Percentiles rank a stretch among this genome's conserved stretches.
Conservation (phyloP, 2,113 vertebrate species). For the Platichthys flesus region DNA sequence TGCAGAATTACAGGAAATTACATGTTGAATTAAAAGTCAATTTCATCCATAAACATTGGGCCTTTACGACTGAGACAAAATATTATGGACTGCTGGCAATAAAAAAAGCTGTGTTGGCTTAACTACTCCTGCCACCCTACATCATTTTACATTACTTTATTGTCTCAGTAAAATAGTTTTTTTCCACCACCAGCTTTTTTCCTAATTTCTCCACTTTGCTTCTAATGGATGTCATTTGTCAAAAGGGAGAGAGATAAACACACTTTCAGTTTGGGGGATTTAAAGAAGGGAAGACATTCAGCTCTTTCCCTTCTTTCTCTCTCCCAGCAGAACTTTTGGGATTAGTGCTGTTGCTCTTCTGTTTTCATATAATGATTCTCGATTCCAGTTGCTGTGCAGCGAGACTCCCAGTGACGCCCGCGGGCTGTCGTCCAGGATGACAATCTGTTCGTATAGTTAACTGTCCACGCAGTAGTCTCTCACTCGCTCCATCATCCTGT, state of each 20-base stretch:
- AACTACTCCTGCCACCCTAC: constrained; percentile 57
- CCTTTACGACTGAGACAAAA: constrained; percentile 45
- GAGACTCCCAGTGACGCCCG: constrained; percentile 22
- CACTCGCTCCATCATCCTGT: constrained; percentile 18
- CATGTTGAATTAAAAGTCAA: constrained; percentile 68
- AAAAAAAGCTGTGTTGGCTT: constrained; percentile 54
- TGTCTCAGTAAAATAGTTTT: constrained; percentile 66
- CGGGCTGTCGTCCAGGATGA: constrained; percentile 35
- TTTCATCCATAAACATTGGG: constrained; percentile 71
- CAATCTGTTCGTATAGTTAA: constrained; percentile 35
- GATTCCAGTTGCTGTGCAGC: constrained; percentile 26
- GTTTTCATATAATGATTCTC: constrained; percentile 35
- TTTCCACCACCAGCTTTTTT: constrained; percentile 30
- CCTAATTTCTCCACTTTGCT: constrained; percentile 60
- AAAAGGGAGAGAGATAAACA: constrained; percentile 66
- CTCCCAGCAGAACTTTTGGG: constrained; percentile 42
- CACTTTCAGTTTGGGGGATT: constrained; percentile 46
- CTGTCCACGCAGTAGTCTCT: constrained; percentile 20
- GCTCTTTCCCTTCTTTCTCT: background rate
- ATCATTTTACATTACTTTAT: constrained; percentile 64
- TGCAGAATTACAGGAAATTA: constrained; percentile 72
- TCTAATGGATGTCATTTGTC: constrained; percentile 72
- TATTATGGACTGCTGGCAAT: constrained; percentile 41
- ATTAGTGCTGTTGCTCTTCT: constrained; percentile 34
- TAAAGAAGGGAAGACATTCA: constrained; percentile 5